Base-by-base conservation (phyloP, 2,113 vertebrate genomes). In the Dasyornis broadbenti region DNA sequence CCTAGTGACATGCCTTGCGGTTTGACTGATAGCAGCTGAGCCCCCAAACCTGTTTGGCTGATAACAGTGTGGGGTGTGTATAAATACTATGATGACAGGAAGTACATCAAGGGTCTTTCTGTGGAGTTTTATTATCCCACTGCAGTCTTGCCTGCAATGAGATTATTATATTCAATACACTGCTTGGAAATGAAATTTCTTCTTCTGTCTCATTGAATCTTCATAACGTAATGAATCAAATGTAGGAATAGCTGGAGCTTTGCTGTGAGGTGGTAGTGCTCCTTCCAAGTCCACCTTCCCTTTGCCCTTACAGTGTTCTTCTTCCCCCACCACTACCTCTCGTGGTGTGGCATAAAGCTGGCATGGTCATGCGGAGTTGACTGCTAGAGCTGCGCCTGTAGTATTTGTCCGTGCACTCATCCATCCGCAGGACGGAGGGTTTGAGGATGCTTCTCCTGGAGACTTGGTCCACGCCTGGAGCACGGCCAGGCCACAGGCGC, bases 31-130 rank as follows among this genome's bases (percentile, higher is more conserved):
- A 56, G 65, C 21, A n/a, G 20, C 70, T 63, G 39, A 57, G 16
- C 45, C 54, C 27, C 20, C 39, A 27, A 63, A 90, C 59, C 64
- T 54, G 28, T 66, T 42, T 35, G 59, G 26, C 63, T 54, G 47
- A 54, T 59, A 50, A 33, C 26, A 59, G 9, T 0, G 21, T 4
- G 28, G 37, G 21, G 16, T 1, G 3, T 0, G 0, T 27, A 33
- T 3, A 39, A 73, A 63, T 70, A 42, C 39, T 40, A 7, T 1
- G 2, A 8, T 1, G 2, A 40, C 24, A 39, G 42, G 15, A 92
- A 76, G 27, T 19, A 61, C 35, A 75, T 15, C 35, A 50, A 47
- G 31, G 61, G 37, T 84, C 17, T 69, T 77, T 68, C 23, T 33
- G 10, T 33, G 20, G 5, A 2, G 3, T 40, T 86, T 64, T 60